A percentile compares a stretch with the other conserved stretches of the same genome.
phyloP scores from a whole-genome alignment of 1,140 invertebrate species.

The Catajapyx aquilonaris region DNA sequence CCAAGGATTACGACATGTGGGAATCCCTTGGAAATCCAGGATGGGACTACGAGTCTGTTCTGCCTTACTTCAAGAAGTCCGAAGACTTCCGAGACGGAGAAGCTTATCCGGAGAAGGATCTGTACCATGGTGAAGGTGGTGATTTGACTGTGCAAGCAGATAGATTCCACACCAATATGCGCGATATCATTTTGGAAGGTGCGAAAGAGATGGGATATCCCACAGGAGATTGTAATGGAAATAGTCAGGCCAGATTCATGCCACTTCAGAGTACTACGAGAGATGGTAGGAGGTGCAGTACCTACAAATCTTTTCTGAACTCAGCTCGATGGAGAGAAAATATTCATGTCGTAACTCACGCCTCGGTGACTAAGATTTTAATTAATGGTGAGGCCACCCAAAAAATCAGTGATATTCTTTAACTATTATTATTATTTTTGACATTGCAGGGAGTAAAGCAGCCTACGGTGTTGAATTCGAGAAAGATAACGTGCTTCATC shows the following conservation, averaged over 20 bases:
- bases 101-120: conserved; percentile 3
- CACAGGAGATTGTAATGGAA: conserved; percentile 71
- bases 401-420: no score
- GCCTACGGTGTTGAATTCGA: conserved; percentile 73
- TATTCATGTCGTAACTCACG: conserved; percentile 63
- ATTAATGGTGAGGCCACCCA: no score
- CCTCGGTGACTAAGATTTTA: no score
- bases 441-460: conserved; percentile 61
- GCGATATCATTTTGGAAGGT: conserved; percentile 65
- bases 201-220: conserved; percentile 46
- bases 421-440: no score
- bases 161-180: conserved; percentile 61
- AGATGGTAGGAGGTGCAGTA: conserved; percentile 70
- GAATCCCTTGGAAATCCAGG: no score
- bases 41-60: no score
- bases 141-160: conserved; percentile 59
- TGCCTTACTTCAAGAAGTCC: no score
- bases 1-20: conserved; percentile 35
- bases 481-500: conserved; percentile 41
- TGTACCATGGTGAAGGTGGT: conserved; percentile 17
- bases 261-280: conserved; percentile 53
- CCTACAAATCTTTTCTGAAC: conserved; percentile 69
- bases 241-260: conserved; percentile 72
- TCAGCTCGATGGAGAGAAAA: conserved; percentile 62
- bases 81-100: no score